Conservation (phyloP, 2,888 invertebrate species). For the Caenorhabditis panamensis region DNA sequence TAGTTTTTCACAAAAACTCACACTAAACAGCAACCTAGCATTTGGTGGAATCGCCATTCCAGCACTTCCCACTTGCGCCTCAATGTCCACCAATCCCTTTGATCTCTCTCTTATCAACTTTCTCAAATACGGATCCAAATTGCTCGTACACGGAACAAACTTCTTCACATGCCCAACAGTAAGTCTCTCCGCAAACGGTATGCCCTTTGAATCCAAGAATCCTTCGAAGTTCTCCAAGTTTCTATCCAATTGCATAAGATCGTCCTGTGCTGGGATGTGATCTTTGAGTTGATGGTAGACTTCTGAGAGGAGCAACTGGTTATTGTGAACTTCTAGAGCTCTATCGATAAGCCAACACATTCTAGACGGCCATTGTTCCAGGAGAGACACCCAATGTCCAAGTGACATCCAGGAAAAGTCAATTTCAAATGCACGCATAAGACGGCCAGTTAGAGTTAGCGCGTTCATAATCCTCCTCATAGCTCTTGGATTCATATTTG, state of each 20-base stretch:
- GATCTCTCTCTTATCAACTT: slow-evolving; percentile 89
- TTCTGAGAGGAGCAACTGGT: slow-evolving; percentile 82
- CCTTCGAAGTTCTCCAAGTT: slow-evolving; percentile 75
- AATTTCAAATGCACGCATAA: slow-evolving; percentile 97
- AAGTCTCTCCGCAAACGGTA: slow-evolving; percentile 78
- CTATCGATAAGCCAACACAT: slow-evolving; percentile 95
- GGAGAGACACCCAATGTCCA: slow-evolving; percentile 86
- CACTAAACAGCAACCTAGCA: slow-evolving; percentile 68
- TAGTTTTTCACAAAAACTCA: too few relatives aligned
- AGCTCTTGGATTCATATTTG: slow-evolving; percentile 97
- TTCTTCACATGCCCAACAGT: slow-evolving; percentile 87
- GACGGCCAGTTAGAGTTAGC: slow-evolving; percentile 84
- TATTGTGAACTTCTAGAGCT: slow-evolving; percentile 88
- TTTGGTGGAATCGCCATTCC: slow-evolving; percentile 68
- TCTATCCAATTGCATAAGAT: slow-evolving; percentile 72
- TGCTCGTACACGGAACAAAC: slow-evolving; percentile 97
- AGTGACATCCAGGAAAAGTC: slow-evolving; percentile 99
- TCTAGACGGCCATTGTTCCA: slow-evolving; percentile 98
- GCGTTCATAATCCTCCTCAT: slow-evolving; percentile 85
- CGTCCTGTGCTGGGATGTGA: slow-evolving; percentile 74
- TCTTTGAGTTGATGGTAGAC: slow-evolving; percentile 90
- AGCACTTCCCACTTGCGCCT: slow-evolving; percentile 53
- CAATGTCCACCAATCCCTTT: slow-evolving; percentile 63
- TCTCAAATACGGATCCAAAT: slow-evolving; percentile 96
- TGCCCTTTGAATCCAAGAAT: slow-evolving; percentile 69